Evolutionary conservation across 2,888 invertebrate genomes (phyloP).

Genomic region (Erebia palarica): DNA sequence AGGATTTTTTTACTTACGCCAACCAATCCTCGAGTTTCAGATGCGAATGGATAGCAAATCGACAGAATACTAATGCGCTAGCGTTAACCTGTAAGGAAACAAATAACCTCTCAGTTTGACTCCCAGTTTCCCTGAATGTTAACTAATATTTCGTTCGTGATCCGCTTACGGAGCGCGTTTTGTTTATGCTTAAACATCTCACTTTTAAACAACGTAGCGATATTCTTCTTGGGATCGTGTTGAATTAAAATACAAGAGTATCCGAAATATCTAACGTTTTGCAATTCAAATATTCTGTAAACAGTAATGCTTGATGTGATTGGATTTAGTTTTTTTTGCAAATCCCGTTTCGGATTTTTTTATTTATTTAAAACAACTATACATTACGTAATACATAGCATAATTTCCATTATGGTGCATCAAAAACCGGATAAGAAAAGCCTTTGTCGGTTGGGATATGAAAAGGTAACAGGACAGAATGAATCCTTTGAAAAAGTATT

Average conservation of each 20-base stretch:
- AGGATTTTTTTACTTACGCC: not conserved
- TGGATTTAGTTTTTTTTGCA: not conserved
- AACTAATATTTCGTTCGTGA: constrained; percentile 41
- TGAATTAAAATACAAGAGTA: not conserved
- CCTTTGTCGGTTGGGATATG: too few relatives aligned
- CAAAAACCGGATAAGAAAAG: too few relatives aligned
- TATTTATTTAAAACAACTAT: too few relatives aligned
- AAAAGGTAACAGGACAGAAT: too few relatives aligned
- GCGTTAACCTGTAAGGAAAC: constrained; percentile 40
- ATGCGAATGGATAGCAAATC: constrained; percentile 38
- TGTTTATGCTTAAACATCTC: constrained; percentile 34
- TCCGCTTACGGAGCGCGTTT: constrained; percentile 35
- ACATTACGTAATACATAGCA: too few relatives aligned
- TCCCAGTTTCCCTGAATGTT: constrained; percentile 39
- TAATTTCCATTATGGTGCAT: too few relatives aligned
- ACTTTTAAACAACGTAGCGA: constrained; percentile 29
- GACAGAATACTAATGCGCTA: constrained; percentile 39
- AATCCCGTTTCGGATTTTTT: too few relatives aligned
- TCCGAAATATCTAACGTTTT: not conserved
- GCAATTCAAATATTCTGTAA: too few relatives aligned
- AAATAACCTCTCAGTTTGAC: constrained; percentile 38
- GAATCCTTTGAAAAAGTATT: too few relatives aligned
- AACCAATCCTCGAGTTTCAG: constrained; percentile 29
- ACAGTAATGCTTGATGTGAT: too few relatives aligned
- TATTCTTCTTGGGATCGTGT: not conserved